Percentiles rank a stretch among this genome's conserved stretches.
phyloP scores from a whole-genome alignment of 2,888 invertebrate species.

The Spisula solida region DNA sequence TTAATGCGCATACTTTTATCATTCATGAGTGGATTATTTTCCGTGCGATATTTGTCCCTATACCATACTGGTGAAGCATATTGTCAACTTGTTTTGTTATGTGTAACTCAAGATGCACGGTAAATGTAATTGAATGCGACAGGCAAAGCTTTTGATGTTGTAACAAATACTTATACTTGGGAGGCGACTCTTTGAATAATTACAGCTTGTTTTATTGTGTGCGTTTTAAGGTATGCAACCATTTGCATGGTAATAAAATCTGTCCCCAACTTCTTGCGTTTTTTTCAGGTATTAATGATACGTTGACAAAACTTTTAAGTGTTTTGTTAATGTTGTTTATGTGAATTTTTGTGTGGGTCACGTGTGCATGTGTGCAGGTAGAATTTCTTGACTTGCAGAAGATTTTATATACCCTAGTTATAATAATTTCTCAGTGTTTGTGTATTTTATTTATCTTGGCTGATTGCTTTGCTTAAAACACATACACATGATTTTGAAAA shows the following conservation, averaged over 20 bases:
- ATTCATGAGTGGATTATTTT: background rate
- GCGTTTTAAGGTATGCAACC: slow-evolving; percentile 11
- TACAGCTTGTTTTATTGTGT: background rate
- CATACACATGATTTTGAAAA: no score
- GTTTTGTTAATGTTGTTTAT: no score
- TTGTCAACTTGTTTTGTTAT: slow-evolving; percentile 18
- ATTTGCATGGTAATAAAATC: slow-evolving; percentile 23
- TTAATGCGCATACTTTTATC: background rate
- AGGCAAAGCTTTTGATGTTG: slow-evolving; percentile 17
- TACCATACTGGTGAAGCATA: background rate
- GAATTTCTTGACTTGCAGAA: no score
- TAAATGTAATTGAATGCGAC: slow-evolving; percentile 16
- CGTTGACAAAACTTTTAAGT: background rate
- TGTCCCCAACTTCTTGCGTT: background rate
- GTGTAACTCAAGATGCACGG: background rate
- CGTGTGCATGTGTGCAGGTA: no score
- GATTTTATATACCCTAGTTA: no score
- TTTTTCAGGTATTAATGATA: background rate
- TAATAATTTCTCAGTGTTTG: no score
- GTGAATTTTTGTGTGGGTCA: no score
- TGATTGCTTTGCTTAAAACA: no score
- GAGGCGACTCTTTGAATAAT: background rate
- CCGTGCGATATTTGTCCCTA: background rate
- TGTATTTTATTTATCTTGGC: no score
- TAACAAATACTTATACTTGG: slow-evolving; percentile 24